These are phyloP conservation scores for Dryas iulia DNA, from an alignment of 1,140 invertebrate genomes.

Conservation along the genomic window DNA sequence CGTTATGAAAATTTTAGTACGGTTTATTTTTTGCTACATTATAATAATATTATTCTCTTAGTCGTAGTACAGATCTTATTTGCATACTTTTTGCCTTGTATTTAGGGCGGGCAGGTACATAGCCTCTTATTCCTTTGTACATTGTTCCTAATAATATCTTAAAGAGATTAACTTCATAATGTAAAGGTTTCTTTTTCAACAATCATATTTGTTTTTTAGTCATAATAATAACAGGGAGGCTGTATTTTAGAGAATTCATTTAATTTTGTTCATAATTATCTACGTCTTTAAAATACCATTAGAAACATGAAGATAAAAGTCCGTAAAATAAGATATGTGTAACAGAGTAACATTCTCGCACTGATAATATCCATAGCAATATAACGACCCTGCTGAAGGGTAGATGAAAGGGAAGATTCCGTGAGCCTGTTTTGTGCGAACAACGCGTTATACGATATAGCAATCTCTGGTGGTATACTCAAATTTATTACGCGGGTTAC, in stretches of 20 bases:
- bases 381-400: constrained; percentile 13
- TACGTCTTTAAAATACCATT: neutral
- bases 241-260: no score
- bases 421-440: constrained; percentile 20
- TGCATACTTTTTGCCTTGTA: constrained; percentile 1
- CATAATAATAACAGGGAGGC: no score
- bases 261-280: no score
- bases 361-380: neutral
- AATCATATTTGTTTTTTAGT: no score
- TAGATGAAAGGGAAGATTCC: constrained; percentile 21
- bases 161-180: neutral
- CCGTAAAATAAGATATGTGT: neutral
- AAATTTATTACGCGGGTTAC: constrained; percentile 53
- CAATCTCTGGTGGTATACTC: constrained; percentile 54
- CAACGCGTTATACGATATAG: constrained; percentile 42
- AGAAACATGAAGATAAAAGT: neutral
- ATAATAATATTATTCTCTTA: neutral
- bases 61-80: neutral
- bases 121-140: neutral
- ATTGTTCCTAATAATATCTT: neutral
- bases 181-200: neutral
- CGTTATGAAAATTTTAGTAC: constrained; percentile 6
- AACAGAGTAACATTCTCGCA: neutral
- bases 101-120: neutral
- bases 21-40: neutral